These are phyloP conservation scores for Drosophila obscura DNA, from an alignment of 1,140 invertebrate species.

Conservation along the genomic window DNA sequence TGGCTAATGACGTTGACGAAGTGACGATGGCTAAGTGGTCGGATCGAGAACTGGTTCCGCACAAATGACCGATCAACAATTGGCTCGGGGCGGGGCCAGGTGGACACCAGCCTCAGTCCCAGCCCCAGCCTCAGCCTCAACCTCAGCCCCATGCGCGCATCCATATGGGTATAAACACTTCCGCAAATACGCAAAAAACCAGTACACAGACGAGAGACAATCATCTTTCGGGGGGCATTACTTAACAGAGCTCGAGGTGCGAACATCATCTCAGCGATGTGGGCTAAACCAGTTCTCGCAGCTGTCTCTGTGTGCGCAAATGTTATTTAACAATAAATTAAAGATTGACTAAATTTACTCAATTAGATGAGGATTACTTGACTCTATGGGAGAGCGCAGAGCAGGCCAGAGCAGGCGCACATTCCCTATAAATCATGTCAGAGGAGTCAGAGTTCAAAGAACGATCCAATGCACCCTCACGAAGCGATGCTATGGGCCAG, in stretches of 20 bases:
- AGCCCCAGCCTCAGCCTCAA: conserved; percentile 10
- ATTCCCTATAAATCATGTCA: conserved; percentile 39
- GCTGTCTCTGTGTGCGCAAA: conserved; percentile 13
- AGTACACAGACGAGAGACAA: conserved; percentile 61
- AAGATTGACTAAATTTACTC: conserved; percentile 40
- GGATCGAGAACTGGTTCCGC: conserved; percentile 47
- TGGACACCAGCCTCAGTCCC: conserved; percentile 26
- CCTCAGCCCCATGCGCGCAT: conserved; percentile 22
- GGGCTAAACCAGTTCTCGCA: conserved; percentile 57
- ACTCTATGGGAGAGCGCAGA: not conserved
- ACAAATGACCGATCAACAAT: conserved; percentile 26
- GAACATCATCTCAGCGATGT: conserved; percentile 25
- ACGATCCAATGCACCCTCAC: conserved; percentile 24
- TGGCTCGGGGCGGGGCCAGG: conserved; percentile 54
- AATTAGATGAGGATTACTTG: conserved; percentile 27
- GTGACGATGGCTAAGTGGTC: conserved; percentile 47
- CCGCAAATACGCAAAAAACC: conserved; percentile 74
- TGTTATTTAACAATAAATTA: conserved; percentile 53
- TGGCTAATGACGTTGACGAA: conserved; percentile 63
- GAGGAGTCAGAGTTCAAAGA: conserved; percentile 16
- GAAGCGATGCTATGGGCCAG: conserved; percentile 15
- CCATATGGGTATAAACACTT: conserved; percentile 53
- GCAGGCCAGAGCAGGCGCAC: not conserved
- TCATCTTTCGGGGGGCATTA: conserved; percentile 48
- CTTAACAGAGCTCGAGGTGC: conserved; percentile 51